These are phyloP conservation scores for Eutolmus rufibarbis DNA, from an alignment of 2,888 invertebrate species.

Conservation along the genomic window DNA sequence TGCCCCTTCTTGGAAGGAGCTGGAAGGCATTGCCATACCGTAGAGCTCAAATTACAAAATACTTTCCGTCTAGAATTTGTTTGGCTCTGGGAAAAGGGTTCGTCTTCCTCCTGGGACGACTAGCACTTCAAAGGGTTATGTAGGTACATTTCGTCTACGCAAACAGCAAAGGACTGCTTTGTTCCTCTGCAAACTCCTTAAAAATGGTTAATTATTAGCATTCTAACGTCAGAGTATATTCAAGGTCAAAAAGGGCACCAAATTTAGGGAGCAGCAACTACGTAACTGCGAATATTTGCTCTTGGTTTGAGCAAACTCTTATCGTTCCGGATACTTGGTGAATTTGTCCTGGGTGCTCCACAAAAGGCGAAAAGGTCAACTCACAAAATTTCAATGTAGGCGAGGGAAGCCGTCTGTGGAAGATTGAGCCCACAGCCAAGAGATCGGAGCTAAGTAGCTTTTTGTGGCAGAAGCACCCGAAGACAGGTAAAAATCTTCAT, in stretches of 20 bases:
- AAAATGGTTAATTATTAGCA: neutral
- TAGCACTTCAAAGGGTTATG: neutral
- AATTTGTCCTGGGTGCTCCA: neutral
- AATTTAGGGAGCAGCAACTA: neutral
- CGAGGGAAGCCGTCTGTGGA: neutral
- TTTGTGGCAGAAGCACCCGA: neutral
- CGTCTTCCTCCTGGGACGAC: neutral
- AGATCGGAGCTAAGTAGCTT: neutral
- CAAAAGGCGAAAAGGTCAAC: neutral
- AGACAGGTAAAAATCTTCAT: neutral
- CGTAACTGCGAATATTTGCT: neutral
- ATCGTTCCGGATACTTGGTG: neutral
- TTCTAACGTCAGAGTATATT: neutral
- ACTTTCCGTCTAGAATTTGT: neutral
- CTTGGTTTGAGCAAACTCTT: neutral
- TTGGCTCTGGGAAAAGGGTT: neutral
- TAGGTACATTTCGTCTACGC: neutral
- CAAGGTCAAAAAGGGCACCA: neutral
- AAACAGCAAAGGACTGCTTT: neutral
- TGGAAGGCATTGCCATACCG: neutral
- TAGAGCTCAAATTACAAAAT: neutral
- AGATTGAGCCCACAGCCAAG: neutral
- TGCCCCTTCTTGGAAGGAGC: neutral
- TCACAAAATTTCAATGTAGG: neutral
- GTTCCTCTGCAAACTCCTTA: neutral